Base-by-base conservation (phyloP, 1,140 invertebrate genomes). In the Nasonia giraulti region DNA sequence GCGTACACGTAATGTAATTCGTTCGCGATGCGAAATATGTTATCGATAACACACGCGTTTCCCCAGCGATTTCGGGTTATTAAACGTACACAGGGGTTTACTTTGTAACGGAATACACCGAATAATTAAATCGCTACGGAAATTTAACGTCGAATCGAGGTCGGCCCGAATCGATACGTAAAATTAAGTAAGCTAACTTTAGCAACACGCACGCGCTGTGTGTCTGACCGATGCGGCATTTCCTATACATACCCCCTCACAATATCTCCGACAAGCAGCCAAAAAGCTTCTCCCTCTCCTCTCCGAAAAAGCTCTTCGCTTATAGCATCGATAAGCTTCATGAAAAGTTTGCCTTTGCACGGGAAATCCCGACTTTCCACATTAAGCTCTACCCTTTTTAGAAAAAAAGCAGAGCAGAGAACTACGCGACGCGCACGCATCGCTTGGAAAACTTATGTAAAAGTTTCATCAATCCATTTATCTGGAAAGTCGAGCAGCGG, bases 401-500 rank as follows among this genome's bases (percentile, higher is more conserved):
- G 40, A 80, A 20, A n/a, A 20, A n/a, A 80, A 37, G 37, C 8
- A 80, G 62, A n/a, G 27, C 4, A 68, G 77, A 23, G 77, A 12
- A 27, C 3, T 11, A 47, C 33, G 37, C 74, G 23, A 78, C 17
- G 76, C 12, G 50, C 50, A 55, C 11, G 50, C 37, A n/a, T 50
- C 68, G 37, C 23, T 55, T 40, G 75, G 75, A 66, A 84, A 84
- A 74, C 83, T 84, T 66, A 47, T 44, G 83, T 75, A 85, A 80
- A 81, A 80, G 71, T 85, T 85, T 81, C 78, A 81, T 85, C 77
- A 50, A 81, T 85, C 71, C 78, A 81, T 85, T 85, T 81, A 76
- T 69, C 75, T 62, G 80, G 31, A 73, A 73, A 79, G 77, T 27
- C 23, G 33, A 75, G 69, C 55, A 62, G 47, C 73, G n/a, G 27